Base-by-base conservation (phyloP, 2,113 vertebrate genomes). In the Tragulus kanchil region DNA sequence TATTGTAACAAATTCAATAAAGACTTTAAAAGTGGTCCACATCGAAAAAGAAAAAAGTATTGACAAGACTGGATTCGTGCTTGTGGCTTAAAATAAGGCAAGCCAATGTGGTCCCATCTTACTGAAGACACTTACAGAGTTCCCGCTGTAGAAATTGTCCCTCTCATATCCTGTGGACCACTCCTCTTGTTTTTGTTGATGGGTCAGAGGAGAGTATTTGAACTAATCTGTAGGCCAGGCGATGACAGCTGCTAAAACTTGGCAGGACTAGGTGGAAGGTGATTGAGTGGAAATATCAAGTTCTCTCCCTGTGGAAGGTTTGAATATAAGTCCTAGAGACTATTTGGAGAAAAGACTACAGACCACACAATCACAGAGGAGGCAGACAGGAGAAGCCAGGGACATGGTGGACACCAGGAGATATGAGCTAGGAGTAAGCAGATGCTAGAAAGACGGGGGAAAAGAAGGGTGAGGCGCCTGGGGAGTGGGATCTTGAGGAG, bases 381-480 rank as follows among this genome's bases (percentile, higher is more conserved):
- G 31, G 84, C 17, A 42, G 75, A 67, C 3, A 65, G 71, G n/a
- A 85, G 36, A 83, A 36, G 75, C 23, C 50, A n/a, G 56, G 85
- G 48, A 36, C 26, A 0, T 50, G 11, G 8, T 8, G 42, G 31
- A 14, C 16, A 11, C 3, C 11, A 59, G 78, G 67, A 59, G 19
- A 31, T n/a, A 0, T 26, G 6, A 90, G 71, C 61, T 78, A 23
- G 59, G 78, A 28, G 8, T 0, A 23, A 87, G 83, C n/a, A 16
- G 81, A 23, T 28, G 8, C 52, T n/a, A 19, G 52, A 17, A 56
- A 81, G 15, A 56, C 2, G 0, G 0, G 36, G n/a, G 65, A 31
- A 21, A 4, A 2, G 7, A n/a, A 62, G 67, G 5, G 42, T 1
- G 0, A 17, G n/a, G 52, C n/a, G 0, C 9, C 1, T 58, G 31